Base-by-base conservation (phyloP, 2,888 invertebrate species). In the Fragum fragum region DNA sequence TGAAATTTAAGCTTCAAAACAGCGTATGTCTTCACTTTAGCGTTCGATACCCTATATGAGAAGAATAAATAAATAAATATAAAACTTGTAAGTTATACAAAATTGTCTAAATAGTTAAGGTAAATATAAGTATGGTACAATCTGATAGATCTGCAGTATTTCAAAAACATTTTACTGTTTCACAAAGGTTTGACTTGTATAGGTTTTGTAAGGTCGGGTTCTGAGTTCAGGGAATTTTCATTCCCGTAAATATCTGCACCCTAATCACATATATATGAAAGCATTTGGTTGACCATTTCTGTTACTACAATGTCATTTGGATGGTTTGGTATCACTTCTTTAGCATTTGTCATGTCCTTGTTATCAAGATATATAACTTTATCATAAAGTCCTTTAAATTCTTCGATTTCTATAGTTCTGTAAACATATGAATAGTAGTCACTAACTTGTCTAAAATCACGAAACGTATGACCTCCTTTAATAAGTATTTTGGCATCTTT, bases 251-350 rank as follows among this genome's bases (percentile, higher is more conserved):
- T 47, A 47, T 47, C 16, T 5, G 14, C 5, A 47, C 5, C 14
- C 47, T 18, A n/a, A 47, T 47, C 47, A 42, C 79, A 79, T 6
- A 69, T 36, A 63, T 63, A 79, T 1, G 55, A 42, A 18, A 79
- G 53, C 79, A 75, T 79, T 57, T 79, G 79, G 26, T 75, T 36
- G 5, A 79, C 55, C 79, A 79, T 79, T 26, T 39, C 70, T 5
- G 14, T 28, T 2, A 75, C 71, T 11, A 75, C 69, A 57, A 5
- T 69, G 0, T 32, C 28, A 5, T 28, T 16, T 5, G 79, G 79
- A 28, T 79, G 79, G 18, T 28, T 29, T 18, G 16, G 23, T 11
- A 14, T 28, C 0, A 29, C 42, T 2, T 63, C 47, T n/a, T 18
- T n/a, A 3, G 79, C 70, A 53, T 61, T 55, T 5, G 74, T 79